Base-by-base conservation (phyloP, 2,888 invertebrate species). In the Cheilosia vernalis region DNA sequence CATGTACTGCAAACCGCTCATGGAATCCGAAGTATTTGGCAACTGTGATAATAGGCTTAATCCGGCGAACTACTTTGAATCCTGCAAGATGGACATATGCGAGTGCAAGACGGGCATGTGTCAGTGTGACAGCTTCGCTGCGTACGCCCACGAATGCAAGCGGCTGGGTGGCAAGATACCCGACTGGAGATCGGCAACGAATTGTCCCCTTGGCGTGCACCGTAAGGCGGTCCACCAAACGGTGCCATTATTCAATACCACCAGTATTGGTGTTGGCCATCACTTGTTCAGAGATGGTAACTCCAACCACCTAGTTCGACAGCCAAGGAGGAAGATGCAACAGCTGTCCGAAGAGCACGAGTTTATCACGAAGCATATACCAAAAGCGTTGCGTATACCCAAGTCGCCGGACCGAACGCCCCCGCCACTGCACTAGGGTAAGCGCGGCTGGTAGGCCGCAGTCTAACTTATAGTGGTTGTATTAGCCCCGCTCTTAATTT, bases 101-200 rank as follows among this genome's bases (percentile, higher is more conserved):
- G 97, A 97, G 89, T 98, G 98, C 91, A 95, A 96, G 2, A 94
- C 94, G 15, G 94, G 94, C 77, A 94, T 94, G 89, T 98, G 98
- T 89, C 96, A 97, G 90, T 98, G 98, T 91, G 97, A 98, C 88
- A 96, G 97, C 83, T 95, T 98, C 89, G 95, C 95, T 70, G 98
- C 98, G 2, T 98, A 98, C 90, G 96, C 96, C 0, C 95, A 97
- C 87, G 97, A 97, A 91, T 98, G 98, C 90, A 94, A 95, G 85
- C 93, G 97, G 24, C 92, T 96, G 49, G 97, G 97, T 0, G 95
- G 96, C 0, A 93, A 94, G 81, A 92, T 96, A 60, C 93, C 93
- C 0, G 94, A 95, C 87, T 98, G 97, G 97, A 93, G 95, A 81
- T 93, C 93, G 60, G 93, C 94, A 17, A 95, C 95, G 64, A 94